A percentile compares a stretch with the other conserved stretches of the same genome.
These are phyloP conservation scores for Chamaea fasciata DNA, from an alignment of 2,113 vertebrate genomes.

Conservation along the genomic window DNA sequence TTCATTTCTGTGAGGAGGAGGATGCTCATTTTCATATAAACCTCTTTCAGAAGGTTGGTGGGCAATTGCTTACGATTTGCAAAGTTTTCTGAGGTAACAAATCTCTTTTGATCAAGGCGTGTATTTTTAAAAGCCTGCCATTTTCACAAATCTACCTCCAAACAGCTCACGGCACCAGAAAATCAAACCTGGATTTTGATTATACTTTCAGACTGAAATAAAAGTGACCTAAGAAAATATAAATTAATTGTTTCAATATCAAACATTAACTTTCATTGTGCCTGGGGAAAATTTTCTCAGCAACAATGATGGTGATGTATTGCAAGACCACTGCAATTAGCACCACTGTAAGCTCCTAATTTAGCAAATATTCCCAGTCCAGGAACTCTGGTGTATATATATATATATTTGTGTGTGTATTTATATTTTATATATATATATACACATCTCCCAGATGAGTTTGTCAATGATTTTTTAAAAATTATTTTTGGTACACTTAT, in stretches of 20 bases:
- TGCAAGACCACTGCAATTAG: not conserved
- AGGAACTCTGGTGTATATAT: not conserved
- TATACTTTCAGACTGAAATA: not conserved
- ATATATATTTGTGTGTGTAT: not conserved
- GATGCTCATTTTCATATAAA: not conserved
- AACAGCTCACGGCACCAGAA: not conserved
- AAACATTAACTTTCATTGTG: not conserved
- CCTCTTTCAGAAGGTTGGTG: not conserved
- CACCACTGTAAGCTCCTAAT: not conserved
- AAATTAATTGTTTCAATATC: not conserved
- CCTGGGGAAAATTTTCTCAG: not conserved
- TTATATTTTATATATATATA: not conserved
- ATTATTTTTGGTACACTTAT: not conserved
- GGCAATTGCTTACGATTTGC: not conserved
- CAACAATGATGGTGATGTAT: not conserved
- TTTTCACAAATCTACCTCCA: not conserved
- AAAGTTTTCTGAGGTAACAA: not conserved
- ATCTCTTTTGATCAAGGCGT: not conserved
- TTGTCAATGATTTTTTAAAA: not conserved
- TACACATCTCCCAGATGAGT: not conserved
- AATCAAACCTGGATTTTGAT: not conserved
- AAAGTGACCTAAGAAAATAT: not conserved
- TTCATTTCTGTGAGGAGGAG: not conserved
- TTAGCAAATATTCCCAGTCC: not conserved
- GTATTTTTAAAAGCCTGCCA: not conserved